These are phyloP conservation scores for Atractosteus spatula DNA, from an alignment of 2,113 vertebrate species.

Conservation along the genomic window DNA sequence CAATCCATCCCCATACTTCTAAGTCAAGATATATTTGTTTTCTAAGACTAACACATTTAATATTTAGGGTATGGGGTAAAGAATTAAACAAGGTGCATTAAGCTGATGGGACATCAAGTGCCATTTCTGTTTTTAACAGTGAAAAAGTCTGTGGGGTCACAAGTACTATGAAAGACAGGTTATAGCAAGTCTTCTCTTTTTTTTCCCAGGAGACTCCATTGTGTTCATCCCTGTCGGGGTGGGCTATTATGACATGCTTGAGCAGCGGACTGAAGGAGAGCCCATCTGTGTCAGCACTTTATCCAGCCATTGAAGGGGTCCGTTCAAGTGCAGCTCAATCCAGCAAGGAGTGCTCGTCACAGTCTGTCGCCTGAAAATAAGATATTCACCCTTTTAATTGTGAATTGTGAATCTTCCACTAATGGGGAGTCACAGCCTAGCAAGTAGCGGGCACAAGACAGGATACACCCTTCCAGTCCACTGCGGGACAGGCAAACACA, in stretches of 20 bases:
- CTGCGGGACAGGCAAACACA: conserved; percentile 24
- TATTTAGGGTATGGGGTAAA: conserved; percentile 69
- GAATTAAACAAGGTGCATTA: conserved; percentile 83
- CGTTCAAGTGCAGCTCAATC: conserved; percentile 97
- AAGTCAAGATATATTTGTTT: conserved; percentile 53
- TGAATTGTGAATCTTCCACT: too few relatives aligned
- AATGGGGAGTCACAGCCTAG: too few relatives aligned
- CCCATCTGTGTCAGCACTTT: conserved; percentile 99
- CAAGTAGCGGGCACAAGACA: too few relatives aligned
- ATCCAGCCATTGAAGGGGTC: conserved; percentile 96
- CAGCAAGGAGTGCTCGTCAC: conserved; percentile 98
- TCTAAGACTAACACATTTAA: conserved; percentile 80
- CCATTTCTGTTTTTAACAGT: conserved; percentile 68
- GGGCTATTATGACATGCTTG: conserved; percentile 91
- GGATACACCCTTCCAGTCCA: too few relatives aligned
- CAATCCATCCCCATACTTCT: conserved; percentile 45
- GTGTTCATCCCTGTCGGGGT: conserved; percentile 46
- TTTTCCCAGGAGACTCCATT: conserved; percentile 49
- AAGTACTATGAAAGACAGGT: conserved; percentile 71
- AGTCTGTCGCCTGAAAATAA: conserved; percentile 80
- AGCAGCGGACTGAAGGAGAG: conserved; percentile 94
- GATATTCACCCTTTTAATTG: not conserved
- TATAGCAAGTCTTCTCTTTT: conserved; percentile 66
- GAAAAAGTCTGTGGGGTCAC: conserved; percentile 74
- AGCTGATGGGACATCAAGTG: conserved; percentile 83